Evolutionary conservation across 2,888 invertebrate species (phyloP), one percentile per base, ranked within the genome.

Genomic region (Oeneis ivallda): DNA sequence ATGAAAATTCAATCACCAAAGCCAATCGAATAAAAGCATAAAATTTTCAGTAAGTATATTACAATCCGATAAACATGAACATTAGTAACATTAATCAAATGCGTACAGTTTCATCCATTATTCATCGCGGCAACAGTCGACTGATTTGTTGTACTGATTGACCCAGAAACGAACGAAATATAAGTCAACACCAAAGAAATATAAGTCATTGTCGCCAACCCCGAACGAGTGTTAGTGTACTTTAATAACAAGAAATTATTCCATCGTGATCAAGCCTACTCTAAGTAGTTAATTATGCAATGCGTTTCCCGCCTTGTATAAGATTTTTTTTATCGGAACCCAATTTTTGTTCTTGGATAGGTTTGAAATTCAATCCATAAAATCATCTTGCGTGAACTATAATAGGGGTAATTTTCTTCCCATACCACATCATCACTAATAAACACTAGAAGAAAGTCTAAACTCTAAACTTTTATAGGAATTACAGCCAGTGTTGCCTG

Each of bases 81-180:
- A 52, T 34, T 41, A 53, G n/a, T 54, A 15, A 15, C 58, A 62
- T 58, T 62, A 65, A 67, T 65, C 43, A 62, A 67, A 65, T 41
- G 58, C 41, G 41, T 49, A 50, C 17, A 43, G 19, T 10, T 62
- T 17, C 56, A 67, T 67, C 47, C 58, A 62, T 67, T 67, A 67
- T 67, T 67, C 58, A 67, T 62, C 41, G 26, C 15, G 53, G 62
- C 64, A 62, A 64, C 65, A 65, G 58, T 65, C 53, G 58, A 34
- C 49, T 58, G 61, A 61, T 66, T 64, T 58, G 66, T 64, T 58
- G 66, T 54, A 59, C 66, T 59, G 60, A 69, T 58, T 66, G 61
- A 66, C 66, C 66, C 45, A 64, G 53, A 61, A 66, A 69, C 47
- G 47, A 43, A 52, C 45, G 58, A 45, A 34, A 6, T 34, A 34